A percentile compares a stretch with the other conserved stretches of the same genome.
Evolutionary conservation across 2,888 invertebrate species (phyloP).

Genomic region (Bugula neritina): DNA sequence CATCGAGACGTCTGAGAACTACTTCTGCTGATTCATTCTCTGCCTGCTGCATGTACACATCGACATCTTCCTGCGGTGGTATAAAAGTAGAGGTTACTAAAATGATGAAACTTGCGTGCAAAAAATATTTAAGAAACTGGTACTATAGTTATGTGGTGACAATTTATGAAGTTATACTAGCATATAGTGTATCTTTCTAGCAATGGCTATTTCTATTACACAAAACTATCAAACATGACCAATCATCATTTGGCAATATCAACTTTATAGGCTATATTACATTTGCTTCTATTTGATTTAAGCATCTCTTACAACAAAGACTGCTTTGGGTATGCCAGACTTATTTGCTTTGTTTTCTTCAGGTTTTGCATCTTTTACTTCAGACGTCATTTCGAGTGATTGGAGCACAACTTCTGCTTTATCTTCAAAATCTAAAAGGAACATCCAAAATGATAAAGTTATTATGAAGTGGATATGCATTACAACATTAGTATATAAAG

Average conservation of each 20-base stretch:
- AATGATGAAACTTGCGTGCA: slow-evolving; percentile 13
- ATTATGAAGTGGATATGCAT: too few species aligned
- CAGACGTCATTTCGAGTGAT: too few species aligned
- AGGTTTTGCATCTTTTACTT: slow-evolving; percentile 22
- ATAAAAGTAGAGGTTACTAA: slow-evolving; percentile 30
- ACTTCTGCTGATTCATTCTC: slow-evolving; percentile 80
- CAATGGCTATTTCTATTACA: too few species aligned
- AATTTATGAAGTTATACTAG: not conserved
- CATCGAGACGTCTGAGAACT: slow-evolving; percentile 79
- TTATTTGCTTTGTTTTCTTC: slow-evolving; percentile 31
- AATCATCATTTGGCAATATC: too few species aligned
- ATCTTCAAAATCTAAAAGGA: too few species aligned
- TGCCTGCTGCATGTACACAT: slow-evolving; percentile 77
- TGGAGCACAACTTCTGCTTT: too few species aligned
- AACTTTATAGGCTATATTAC: too few species aligned
- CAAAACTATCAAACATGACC: too few species aligned
- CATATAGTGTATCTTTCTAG: not conserved
- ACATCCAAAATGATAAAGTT: too few species aligned
- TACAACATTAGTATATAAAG: too few species aligned
- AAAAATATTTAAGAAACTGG: not conserved
- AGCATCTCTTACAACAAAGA: slow-evolving; percentile 45
- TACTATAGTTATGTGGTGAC: not conserved
- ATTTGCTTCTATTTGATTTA: too few species aligned
- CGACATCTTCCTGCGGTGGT: slow-evolving; percentile 86
- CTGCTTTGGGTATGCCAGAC: slow-evolving; percentile 42